These are phyloP conservation scores for Sussaba pulchella DNA, from an alignment of 2,888 invertebrate genomes.

Conservation along the genomic window DNA sequence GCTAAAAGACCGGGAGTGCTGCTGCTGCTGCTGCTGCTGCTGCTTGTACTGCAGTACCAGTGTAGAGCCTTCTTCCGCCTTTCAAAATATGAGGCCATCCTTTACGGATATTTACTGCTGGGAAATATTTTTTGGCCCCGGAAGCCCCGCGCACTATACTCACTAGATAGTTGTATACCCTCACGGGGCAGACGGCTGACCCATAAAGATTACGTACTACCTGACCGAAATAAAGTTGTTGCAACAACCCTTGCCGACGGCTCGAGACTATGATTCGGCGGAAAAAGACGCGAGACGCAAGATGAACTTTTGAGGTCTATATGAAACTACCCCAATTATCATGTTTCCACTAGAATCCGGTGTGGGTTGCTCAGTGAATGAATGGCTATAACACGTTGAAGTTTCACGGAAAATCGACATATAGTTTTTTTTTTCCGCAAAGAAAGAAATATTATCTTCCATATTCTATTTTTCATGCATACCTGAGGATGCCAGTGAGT, in stretches of 20 bases:
- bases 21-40: constrained; percentile 57
- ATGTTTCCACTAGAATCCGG: background rate
- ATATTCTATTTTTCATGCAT: too few species aligned
- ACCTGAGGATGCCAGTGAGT: too few species aligned
- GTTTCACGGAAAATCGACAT: background rate
- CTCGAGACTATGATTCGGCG: background rate
- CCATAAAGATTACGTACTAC: constrained; percentile 71
- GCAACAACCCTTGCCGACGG: constrained; percentile 32
- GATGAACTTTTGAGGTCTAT: constrained; percentile 3
- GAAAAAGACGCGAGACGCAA: constrained; percentile 3
- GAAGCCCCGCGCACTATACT: constrained; percentile 37
- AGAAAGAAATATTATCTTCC: too few species aligned
- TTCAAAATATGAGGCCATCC: constrained; percentile 77
- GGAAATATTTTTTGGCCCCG: constrained; percentile 53
- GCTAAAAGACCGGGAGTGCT: constrained; percentile 61
- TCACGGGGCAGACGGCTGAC: constrained; percentile 69
- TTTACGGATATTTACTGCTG: constrained; percentile 75
- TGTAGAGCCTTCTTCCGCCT: constrained; percentile 74
- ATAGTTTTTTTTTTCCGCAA: too few species aligned
- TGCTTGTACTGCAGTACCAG: constrained; percentile 55
- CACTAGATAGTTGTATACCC: constrained; percentile 57
- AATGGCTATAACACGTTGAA: background rate
- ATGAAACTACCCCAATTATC: background rate
- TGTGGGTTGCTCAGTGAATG: background rate
- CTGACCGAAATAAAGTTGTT: constrained; percentile 70